Evolutionary conservation across 1,140 invertebrate species (phyloP).

Genomic region (Hyposmocoma kahamanoa): DNA sequence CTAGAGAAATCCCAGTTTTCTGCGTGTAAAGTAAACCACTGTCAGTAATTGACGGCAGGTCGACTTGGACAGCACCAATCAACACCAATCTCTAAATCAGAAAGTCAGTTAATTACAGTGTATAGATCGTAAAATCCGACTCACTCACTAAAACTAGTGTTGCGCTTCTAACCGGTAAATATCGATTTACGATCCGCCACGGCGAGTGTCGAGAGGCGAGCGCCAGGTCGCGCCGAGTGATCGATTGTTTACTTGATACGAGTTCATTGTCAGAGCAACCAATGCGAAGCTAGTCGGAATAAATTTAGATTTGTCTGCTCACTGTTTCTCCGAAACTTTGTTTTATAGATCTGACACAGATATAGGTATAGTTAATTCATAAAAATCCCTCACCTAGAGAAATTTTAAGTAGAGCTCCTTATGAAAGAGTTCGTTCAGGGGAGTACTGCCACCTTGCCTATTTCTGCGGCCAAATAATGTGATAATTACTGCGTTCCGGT

Average conservation of each 20-base stretch:
- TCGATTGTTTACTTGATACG: conserved; percentile 61
- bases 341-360: too few species aligned
- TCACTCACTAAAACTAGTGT: conserved; percentile 54
- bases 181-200: conserved; percentile 60
- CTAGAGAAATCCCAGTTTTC: too few species aligned
- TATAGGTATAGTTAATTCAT: too few species aligned
- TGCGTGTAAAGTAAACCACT: too few species aligned
- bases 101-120: conserved; percentile 41
- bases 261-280: conserved; percentile 67
- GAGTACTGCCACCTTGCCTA: too few species aligned
- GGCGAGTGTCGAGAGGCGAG: conserved; percentile 50
- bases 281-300: conserved; percentile 61
- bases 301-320: conserved; percentile 61
- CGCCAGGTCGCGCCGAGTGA: conserved; percentile 58
- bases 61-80: too few species aligned
- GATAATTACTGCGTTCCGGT: too few species aligned
- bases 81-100: conserved; percentile 29
- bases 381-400: too few species aligned
- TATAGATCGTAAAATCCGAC: conserved; percentile 50
- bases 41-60: background rate
- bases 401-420: too few species aligned
- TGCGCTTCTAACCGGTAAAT: conserved; percentile 46
- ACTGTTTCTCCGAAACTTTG: conserved; percentile 34
- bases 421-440: too few species aligned
- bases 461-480: too few species aligned